A percentile compares a stretch with the other conserved stretches of the same genome.
Evolutionary conservation across 2,888 invertebrate genomes (phyloP).

Genomic region (Parnassius orleans): DNA sequence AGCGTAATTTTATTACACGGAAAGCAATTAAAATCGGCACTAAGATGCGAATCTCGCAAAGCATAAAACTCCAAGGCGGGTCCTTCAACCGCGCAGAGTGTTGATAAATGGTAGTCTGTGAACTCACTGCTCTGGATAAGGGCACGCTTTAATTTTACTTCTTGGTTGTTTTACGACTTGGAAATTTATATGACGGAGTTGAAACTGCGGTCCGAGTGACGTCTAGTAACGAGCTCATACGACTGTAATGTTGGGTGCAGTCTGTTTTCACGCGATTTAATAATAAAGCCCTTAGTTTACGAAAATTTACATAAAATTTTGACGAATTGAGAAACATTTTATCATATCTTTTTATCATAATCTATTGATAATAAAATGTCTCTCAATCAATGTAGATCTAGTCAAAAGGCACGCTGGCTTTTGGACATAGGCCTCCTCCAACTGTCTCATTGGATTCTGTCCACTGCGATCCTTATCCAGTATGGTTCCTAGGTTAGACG

Average conservation of each 20-base stretch:
- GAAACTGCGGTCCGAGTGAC: conserved; percentile 1
- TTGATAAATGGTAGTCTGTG: conserved; percentile 3
- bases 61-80: conserved; percentile 17
- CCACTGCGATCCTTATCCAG: too few species aligned
- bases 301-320: too few species aligned
- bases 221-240: neutral
- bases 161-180: conserved; percentile 25
- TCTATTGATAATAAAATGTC: too few species aligned
- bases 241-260: conserved; percentile 2
- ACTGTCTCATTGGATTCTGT: too few species aligned
- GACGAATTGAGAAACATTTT: too few species aligned
- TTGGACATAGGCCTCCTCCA: too few species aligned
- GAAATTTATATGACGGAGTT: conserved; percentile 19
- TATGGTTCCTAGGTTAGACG: too few species aligned
- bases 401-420: too few species aligned
- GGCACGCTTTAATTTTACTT: conserved; percentile 25
- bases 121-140: conserved; percentile 9
- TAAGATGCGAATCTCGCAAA: conserved; percentile 9
- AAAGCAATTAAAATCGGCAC: conserved; percentile 19
- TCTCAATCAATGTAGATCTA: too few species aligned
- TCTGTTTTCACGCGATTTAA: neutral
- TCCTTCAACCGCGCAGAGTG: conserved; percentile 7
- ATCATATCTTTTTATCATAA: too few species aligned
- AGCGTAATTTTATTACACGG: conserved; percentile 5
- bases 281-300: too few species aligned